A percentile compares a stretch with the other conserved stretches of the same genome.
Conservation (phyloP, 2,797 vertebrate genomes). For the Chiroxiphia lanceolata region DNA sequence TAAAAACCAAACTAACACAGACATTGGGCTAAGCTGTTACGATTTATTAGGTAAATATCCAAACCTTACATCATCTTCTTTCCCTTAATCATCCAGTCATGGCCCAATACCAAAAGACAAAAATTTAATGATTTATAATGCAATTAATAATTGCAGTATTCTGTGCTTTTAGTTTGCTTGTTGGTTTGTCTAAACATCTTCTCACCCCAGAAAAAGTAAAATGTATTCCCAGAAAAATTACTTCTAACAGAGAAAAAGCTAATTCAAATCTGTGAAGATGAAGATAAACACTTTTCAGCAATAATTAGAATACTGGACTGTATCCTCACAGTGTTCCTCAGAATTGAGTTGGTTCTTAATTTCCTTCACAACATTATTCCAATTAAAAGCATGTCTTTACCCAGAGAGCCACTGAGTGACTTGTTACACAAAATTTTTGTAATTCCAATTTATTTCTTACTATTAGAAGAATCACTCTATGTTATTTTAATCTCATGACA, state of each 20-base stretch:
- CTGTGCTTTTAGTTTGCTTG: neutral
- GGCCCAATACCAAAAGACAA: neutral
- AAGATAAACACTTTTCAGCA: neutral
- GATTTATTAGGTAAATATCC: neutral
- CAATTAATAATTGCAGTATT: neutral
- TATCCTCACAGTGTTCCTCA: neutral
- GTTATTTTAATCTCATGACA: neutral
- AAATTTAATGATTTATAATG: neutral
- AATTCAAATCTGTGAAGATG: neutral
- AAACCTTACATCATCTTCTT: neutral
- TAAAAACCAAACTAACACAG: neutral
- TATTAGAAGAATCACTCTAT: neutral
- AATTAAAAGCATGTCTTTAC: neutral
- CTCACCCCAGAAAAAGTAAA: neutral
- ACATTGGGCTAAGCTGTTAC: neutral
- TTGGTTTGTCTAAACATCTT: neutral
- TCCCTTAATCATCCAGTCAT: neutral
- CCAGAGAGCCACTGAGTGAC: neutral
- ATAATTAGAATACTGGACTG: neutral
- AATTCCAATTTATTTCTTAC: neutral
- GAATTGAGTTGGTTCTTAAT: neutral
- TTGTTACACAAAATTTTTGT: neutral
- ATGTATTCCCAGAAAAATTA: neutral
- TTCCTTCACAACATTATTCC: neutral
- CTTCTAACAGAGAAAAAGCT: neutral